phyloP scores from a whole-genome alignment of 1,140 invertebrate species.

The Brachionus calyciflorus region DNA sequence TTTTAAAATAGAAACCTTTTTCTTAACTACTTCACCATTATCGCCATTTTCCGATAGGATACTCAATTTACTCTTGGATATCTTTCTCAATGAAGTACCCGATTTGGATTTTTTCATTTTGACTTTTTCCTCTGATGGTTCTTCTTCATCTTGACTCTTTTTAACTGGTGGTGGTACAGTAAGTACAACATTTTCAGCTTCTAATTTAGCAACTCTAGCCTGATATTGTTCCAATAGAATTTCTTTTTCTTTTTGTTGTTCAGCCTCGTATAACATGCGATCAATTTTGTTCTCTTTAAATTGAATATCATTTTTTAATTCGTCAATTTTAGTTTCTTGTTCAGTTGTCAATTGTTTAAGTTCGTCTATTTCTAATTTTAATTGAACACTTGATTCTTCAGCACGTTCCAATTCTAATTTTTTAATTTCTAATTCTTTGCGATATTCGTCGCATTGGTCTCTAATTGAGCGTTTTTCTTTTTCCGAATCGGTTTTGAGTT shows the following conservation, averaged over 20 bases:
- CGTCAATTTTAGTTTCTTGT: not conserved
- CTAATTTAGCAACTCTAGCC: conserved; percentile 15
- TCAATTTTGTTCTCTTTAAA: conserved; percentile 37
- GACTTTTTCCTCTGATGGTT: not conserved
- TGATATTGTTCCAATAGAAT: not conserved
- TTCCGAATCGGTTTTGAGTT: not conserved
- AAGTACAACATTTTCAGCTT: not conserved
- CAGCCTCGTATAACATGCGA: not conserved
- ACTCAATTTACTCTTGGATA: not conserved
- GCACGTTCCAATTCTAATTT: not conserved
- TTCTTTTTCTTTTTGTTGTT: conserved; percentile 33
- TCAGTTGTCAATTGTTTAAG: conserved; percentile 3
- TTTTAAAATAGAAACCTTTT: not conserved
- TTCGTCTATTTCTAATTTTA: not conserved
- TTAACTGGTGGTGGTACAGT: not conserved
- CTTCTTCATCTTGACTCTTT: not conserved
- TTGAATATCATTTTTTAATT: conserved; percentile 22
- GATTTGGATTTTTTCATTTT: conserved; percentile 17
- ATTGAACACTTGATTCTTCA: not conserved
- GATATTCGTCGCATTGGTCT: not conserved
- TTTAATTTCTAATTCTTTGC: not conserved
- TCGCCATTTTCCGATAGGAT: conserved; percentile 8
- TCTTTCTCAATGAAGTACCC: not conserved
- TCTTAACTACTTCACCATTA: not conserved
- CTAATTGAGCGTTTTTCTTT: not conserved